Evolutionary conservation across 2,113 vertebrate genomes (phyloP).

Genomic region (Pedionomus torquatus): DNA sequence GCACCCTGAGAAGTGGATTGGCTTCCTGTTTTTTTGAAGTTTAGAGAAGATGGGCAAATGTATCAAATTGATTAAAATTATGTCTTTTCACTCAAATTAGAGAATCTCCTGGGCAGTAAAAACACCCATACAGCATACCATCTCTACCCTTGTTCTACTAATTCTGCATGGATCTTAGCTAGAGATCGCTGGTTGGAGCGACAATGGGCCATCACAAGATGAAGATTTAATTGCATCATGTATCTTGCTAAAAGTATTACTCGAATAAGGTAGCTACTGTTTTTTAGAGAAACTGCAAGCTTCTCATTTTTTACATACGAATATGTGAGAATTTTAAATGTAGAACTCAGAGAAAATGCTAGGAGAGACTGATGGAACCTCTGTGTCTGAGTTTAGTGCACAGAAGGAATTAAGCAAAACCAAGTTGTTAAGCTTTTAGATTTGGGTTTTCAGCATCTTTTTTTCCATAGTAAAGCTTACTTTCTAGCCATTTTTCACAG

Average conservation of each 20-base stretch:
- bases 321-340: background rate
- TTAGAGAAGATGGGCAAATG: background rate
- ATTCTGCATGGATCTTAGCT: background rate
- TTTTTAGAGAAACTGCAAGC: background rate
- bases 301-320: background rate
- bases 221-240: background rate
- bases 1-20: background rate
- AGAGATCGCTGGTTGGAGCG: background rate
- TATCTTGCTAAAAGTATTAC: background rate
- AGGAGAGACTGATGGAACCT: background rate
- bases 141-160: too few relatives aligned
- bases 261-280: background rate
- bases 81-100: background rate
- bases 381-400: background rate
- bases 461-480: background rate
- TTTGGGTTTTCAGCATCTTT: background rate
- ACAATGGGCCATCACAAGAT: background rate
- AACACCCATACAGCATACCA: background rate
- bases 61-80: background rate
- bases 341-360: background rate
- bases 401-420: background rate
- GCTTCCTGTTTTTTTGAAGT: background rate
- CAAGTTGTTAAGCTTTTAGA: background rate
- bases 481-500: background rate
- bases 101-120: background rate